These are phyloP conservation scores for Drosophila ficusphila DNA, from an alignment of 1,140 invertebrate genomes.

Conservation along the genomic window DNA sequence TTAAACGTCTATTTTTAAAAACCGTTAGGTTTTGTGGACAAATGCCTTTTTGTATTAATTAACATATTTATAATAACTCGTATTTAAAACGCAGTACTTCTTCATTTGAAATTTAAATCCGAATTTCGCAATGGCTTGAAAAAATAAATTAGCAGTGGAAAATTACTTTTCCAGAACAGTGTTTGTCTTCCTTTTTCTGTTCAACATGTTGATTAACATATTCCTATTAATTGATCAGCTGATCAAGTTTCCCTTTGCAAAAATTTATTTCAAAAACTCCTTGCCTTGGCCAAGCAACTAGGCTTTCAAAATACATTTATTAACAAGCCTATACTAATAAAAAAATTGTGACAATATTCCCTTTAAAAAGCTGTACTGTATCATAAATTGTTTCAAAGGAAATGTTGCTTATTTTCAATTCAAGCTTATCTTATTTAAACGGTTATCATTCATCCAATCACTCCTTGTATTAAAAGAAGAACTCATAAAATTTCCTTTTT, in stretches of 20 bases:
- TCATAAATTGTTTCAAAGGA: not conserved
- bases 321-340: not conserved
- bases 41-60: not conserved
- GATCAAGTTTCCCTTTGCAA: not conserved
- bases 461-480: not conserved
- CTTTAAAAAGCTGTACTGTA: not conserved
- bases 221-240: not conserved
- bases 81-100: not conserved
- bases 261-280: not conserved
- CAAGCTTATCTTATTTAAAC: conserved; percentile 20
- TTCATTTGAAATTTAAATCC: not conserved
- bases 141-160: conserved; percentile 22
- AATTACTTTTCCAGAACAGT: conserved; percentile 8
- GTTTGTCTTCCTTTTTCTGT: not conserved
- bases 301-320: not conserved
- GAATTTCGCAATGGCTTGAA: conserved; percentile 23
- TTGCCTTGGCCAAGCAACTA: not conserved
- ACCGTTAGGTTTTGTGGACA: not conserved
- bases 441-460: not conserved
- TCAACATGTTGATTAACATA: not conserved
- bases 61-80: conserved; percentile 12
- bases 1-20: no score
- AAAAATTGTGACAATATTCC: not conserved
- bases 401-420: not conserved
- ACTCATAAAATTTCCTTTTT: conserved; percentile 2